Evolutionary conservation across 1,140 invertebrate species (phyloP).

Genomic region (Hylaeus volcanicus): DNA sequence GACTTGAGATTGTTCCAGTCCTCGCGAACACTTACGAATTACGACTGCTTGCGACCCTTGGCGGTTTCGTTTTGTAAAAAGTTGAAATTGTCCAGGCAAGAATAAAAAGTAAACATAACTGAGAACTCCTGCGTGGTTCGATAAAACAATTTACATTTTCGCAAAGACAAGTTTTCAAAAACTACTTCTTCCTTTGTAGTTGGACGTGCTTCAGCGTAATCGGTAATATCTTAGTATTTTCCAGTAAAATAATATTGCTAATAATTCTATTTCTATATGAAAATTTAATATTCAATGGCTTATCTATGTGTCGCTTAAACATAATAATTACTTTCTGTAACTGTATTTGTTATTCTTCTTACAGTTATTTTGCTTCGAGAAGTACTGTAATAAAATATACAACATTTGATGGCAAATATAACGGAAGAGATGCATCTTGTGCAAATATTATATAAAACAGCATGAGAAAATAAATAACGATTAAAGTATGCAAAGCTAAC

Average conservation of each 20-base stretch:
- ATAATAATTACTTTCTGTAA: background rate
- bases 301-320: background rate
- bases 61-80: background rate
- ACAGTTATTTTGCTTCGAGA: background rate
- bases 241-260: background rate
- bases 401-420: background rate
- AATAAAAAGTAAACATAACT: background rate
- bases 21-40: too few relatives aligned
- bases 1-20: too few relatives aligned
- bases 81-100: background rate
- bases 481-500: conserved; percentile 46
- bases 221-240: background rate
- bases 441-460: background rate
- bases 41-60: too few relatives aligned
- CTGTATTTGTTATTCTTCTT: background rate
- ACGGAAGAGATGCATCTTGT: background rate
- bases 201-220: background rate
- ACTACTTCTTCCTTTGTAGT: background rate
- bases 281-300: background rate
- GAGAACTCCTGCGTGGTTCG: background rate
- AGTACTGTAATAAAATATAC: background rate
- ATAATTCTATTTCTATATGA: background rate
- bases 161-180: background rate
- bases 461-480: background rate
- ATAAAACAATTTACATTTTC: background rate